Evolutionary conservation across 2,113 vertebrate species (phyloP).

Genomic region (Marmota monax): DNA sequence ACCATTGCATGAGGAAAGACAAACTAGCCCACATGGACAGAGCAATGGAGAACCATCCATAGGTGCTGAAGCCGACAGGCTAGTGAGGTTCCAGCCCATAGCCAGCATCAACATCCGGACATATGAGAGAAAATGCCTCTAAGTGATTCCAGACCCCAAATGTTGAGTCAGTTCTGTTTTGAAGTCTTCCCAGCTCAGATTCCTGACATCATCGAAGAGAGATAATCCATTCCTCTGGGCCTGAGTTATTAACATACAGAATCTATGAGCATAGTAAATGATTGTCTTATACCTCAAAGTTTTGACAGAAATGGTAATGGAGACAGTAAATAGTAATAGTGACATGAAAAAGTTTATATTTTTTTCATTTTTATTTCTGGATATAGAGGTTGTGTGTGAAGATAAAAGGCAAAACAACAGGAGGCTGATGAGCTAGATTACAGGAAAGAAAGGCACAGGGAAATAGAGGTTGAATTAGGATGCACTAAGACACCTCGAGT

Average conservation of each 20-base stretch:
- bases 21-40: neutral
- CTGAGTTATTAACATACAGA: neutral
- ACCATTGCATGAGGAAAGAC: neutral
- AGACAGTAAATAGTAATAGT: neutral
- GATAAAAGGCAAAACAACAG: neutral
- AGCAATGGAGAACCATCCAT: neutral
- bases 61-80: neutral
- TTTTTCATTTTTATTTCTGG: neutral
- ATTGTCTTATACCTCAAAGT: neutral
- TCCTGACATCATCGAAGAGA: neutral
- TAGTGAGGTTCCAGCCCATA: neutral
- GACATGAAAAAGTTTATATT: neutral
- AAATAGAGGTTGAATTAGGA: neutral
- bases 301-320: neutral
- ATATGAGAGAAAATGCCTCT: neutral
- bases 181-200: neutral
- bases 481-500: neutral
- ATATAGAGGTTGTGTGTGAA: neutral
- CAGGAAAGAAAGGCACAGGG: neutral
- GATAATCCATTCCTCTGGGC: neutral
- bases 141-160: neutral
- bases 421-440: neutral
- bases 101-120: neutral
- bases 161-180: neutral
- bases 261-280: neutral